These are phyloP conservation scores for Smithornis capensis DNA, from an alignment of 2,113 vertebrate genomes.

Conservation along the genomic window DNA sequence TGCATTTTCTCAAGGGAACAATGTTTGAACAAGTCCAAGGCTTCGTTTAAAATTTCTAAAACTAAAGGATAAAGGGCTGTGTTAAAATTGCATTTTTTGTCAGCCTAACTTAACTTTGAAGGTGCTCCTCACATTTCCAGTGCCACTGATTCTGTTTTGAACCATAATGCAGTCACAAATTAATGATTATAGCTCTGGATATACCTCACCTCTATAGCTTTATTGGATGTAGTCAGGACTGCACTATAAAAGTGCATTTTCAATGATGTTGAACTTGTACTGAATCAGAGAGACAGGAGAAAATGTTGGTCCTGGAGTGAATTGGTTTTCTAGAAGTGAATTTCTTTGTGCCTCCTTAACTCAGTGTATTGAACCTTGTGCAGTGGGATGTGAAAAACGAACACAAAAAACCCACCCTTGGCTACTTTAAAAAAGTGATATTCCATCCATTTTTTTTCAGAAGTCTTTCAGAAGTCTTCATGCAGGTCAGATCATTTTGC, in stretches of 20 bases:
- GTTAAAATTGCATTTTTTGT: background rate
- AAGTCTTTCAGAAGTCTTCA: background rate
- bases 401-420: background rate
- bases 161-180: background rate
- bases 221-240: background rate
- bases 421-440: background rate
- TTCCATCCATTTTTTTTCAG: constrained; percentile 14
- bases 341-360: constrained; percentile 15
- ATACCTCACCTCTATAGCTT: background rate
- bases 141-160: constrained; percentile 43
- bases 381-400: background rate
- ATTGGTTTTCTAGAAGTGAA: constrained; percentile 8
- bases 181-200: background rate
- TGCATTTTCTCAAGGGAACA: background rate
- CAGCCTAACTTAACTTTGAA: constrained; percentile 44
- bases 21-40: background rate
- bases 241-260: background rate
- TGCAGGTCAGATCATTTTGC: background rate
- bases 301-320: constrained; percentile 13
- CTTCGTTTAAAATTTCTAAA: background rate
- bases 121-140: background rate
- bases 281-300: constrained; percentile 4
- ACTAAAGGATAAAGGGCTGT: background rate
- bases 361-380: background rate
- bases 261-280: background rate